Base-by-base conservation (phyloP, 2,888 invertebrate genomes). In the Nesidiocoris tenuis region DNA sequence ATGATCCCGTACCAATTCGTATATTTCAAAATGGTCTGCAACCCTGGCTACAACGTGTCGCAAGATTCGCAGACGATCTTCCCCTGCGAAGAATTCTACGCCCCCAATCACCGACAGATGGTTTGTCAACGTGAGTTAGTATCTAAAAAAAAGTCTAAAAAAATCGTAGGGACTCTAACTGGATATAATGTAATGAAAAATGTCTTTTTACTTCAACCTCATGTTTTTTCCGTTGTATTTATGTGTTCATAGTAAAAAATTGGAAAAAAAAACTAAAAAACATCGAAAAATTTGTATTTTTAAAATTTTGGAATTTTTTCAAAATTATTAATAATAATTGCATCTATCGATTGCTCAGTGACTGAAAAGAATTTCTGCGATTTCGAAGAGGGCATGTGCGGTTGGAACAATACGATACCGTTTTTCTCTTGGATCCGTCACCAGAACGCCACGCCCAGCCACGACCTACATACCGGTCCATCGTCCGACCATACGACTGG, bases 361-460 rank as follows among this genome's bases (percentile, higher is more conserved):
- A 70, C 59, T 24, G 84, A 86, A 0, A 82, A 84, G 9, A 82
- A 87, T 25, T 85, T 84, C 23, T 92, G 92, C 80, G 88, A 91
- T 81, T 92, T 92, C 80, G 91, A 92, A 82, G 84, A 84, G 0
- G 83, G 85, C 0, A 82, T 92, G 0, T 94, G 94, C 80, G 92
- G 91, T n/a, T 94, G 94, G 94, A 75, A 75, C 57, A 67, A 66
- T 54, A 67, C 67, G 1, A 18, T 66, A 1, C 61, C 59, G 3
- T 89, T 91, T 82, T 91, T 92, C 79, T 90, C 91, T 80, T 94
- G 94, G 94, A 85, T 82, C 12, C 85, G 92, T 12, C 84, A 89
- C 61, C 89, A 88, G 80, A 86, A 84, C 68, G 86, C 86, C 64
- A 90, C 91, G 0, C 90, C 90, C 0, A 90, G 89, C 74, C 86